Evolutionary conservation across 2,797 vertebrate genomes (phyloP).

Genomic region (Microchirus variegatus): DNA sequence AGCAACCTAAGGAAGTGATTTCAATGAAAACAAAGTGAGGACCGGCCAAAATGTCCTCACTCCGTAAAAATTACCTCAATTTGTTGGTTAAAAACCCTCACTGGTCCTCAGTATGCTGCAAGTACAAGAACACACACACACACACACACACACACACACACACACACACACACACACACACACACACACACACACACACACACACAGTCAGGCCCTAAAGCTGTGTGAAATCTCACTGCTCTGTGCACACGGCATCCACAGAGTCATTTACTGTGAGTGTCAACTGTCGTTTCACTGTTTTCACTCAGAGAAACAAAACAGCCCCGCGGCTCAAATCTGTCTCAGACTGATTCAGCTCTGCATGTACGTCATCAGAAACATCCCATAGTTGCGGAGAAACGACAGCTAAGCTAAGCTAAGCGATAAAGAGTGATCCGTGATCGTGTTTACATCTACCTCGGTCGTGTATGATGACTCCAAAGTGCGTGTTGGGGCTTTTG

Average conservation of each 20-base stretch:
- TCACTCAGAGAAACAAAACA: slow-evolving; percentile 50
- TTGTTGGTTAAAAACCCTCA: no score
- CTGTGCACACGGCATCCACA: slow-evolving; percentile 34
- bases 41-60: no score
- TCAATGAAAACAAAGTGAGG: no score
- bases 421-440: no score
- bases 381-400: no score
- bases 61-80: no score
- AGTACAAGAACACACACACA: no score
- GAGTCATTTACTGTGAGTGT: slow-evolving; percentile 47
- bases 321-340: slow-evolving; percentile 46
- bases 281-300: slow-evolving; percentile 38
- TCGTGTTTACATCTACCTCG: slow-evolving; percentile 65
- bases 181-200: slow-evolving; percentile 9
- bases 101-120: no score
- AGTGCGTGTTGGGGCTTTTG: slow-evolving; percentile 84
- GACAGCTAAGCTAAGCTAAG: no score
- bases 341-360: slow-evolving; percentile 13
- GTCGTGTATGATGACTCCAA: slow-evolving; percentile 90
- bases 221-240: slow-evolving; percentile 34
- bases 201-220: slow-evolving; percentile 20
- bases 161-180: slow-evolving; percentile 5
- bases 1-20: no score
- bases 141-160: slow-evolving; percentile 5
- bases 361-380: no score